Evolutionary conservation across 2,888 invertebrate genomes (phyloP).

Genomic region (Oegoconia quadripuncta): DNA sequence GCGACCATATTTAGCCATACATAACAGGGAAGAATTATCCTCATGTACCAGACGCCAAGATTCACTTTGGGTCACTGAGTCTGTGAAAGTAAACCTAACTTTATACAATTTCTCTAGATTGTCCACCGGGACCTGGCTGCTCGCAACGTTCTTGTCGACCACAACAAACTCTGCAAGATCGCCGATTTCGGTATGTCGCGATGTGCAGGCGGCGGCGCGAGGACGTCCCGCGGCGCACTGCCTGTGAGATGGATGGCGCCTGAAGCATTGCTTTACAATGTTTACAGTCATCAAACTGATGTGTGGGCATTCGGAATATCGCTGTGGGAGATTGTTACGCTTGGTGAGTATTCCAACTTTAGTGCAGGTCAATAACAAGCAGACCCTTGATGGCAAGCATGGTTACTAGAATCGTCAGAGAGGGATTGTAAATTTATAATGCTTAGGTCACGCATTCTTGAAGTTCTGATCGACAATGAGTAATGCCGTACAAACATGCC

Average conservation of each 20-base stretch:
- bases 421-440: too few species aligned
- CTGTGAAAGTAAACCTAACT: not conserved
- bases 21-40: too few species aligned
- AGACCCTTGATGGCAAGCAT: too few species aligned
- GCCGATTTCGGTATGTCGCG: conserved; percentile 94
- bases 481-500: too few species aligned
- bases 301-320: conserved; percentile 94
- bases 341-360: conserved; percentile 73
- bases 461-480: too few species aligned
- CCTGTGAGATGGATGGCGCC: conserved; percentile 93
- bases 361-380: too few species aligned
- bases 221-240: conserved; percentile 78
- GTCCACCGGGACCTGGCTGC: conserved; percentile 92
- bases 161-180: conserved; percentile 92
- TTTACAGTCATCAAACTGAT: conserved; percentile 89
- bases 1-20: too few species aligned
- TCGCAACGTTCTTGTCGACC: conserved; percentile 89
- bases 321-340: conserved; percentile 92
- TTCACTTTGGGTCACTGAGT: too few species aligned
- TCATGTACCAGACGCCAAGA: too few species aligned
- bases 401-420: too few species aligned
- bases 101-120: conserved; percentile 76
- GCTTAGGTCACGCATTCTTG: too few species aligned
- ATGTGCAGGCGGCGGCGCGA: conserved; percentile 67
- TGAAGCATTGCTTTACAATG: conserved; percentile 87